Evolutionary conservation across 2,113 vertebrate genomes (phyloP).

Genomic region (Aptenodytes patagonicus): DNA sequence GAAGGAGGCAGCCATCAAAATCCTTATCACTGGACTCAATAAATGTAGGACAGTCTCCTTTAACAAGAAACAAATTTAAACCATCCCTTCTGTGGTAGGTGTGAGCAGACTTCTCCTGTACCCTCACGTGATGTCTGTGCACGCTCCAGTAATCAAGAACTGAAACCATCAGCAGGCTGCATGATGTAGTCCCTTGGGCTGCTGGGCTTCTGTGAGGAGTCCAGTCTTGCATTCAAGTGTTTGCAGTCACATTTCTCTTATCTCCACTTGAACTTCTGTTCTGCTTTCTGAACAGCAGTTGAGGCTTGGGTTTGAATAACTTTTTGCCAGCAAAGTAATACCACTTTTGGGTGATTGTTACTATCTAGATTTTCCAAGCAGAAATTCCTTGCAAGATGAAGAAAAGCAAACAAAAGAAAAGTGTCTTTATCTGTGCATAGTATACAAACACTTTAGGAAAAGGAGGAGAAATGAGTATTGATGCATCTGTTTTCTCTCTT

Average conservation of each 20-base stretch:
- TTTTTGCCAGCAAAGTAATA: not conserved
- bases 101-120: not conserved
- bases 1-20: not conserved
- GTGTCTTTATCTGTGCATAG: not conserved
- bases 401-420: not conserved
- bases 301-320: not conserved
- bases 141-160: not conserved
- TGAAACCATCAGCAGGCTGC: not conserved
- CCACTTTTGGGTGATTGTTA: not conserved
- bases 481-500: slow-evolving; percentile 39
- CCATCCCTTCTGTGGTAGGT: not conserved
- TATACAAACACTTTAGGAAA: not conserved
- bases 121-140: not conserved
- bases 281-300: not conserved
- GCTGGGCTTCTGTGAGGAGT: not conserved
- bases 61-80: not conserved
- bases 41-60: not conserved
- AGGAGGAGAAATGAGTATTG: not conserved
- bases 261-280: not conserved
- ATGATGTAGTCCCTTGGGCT: not conserved
- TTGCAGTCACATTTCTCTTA: not conserved
- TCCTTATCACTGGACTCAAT: too few relatives aligned
- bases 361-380: not conserved
- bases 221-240: not conserved
- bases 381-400: not conserved